Percentiles rank a stretch among this genome's conserved stretches.
These are phyloP conservation scores for Orussus abietinus DNA, from an alignment of 1,140 invertebrate species.

Conservation along the genomic window DNA sequence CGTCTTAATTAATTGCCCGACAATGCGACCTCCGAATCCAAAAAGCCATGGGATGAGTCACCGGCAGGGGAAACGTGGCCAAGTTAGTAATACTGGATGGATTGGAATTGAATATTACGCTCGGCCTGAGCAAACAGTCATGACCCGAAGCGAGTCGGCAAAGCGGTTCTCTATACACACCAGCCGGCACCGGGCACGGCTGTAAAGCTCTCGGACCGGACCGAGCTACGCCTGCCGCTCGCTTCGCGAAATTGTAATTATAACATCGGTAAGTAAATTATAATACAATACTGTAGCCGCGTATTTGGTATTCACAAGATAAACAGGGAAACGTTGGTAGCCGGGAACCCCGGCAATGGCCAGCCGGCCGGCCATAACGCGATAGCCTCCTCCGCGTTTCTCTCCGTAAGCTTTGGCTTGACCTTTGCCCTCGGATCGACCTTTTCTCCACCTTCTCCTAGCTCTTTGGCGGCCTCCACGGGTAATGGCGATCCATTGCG, in stretches of 20 bases:
- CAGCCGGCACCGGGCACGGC: too few species aligned
- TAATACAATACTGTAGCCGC: conserved; percentile 45
- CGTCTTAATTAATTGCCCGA: too few species aligned
- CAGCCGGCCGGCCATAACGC: not conserved
- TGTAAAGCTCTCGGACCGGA: too few species aligned
- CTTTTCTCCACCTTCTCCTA: too few species aligned
- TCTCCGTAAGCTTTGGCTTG: too few species aligned
- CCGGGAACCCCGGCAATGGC: not conserved
- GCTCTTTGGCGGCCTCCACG: too few species aligned
- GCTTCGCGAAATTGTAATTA: conserved; percentile 51
- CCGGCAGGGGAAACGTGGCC: conserved; percentile 14
- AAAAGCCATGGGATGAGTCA: too few species aligned
- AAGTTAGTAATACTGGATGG: conserved; percentile 45
- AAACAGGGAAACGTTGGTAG: conserved; percentile 43
- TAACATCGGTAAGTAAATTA: conserved; percentile 55
- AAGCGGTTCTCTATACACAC: conserved; percentile 8
- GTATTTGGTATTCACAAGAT: conserved; percentile 53
- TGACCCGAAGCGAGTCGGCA: conserved; percentile 13
- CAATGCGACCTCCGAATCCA: too few species aligned
- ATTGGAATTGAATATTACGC: conserved; percentile 53
- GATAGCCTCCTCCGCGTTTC: not conserved
- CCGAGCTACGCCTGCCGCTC: conserved; percentile 29
- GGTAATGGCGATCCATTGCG: too few species aligned
- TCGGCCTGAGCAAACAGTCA: conserved; percentile 45
- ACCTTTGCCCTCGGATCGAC: too few species aligned